These are phyloP conservation scores for Columbina picui DNA, from an alignment of 2,113 vertebrate genomes.

Conservation along the genomic window DNA sequence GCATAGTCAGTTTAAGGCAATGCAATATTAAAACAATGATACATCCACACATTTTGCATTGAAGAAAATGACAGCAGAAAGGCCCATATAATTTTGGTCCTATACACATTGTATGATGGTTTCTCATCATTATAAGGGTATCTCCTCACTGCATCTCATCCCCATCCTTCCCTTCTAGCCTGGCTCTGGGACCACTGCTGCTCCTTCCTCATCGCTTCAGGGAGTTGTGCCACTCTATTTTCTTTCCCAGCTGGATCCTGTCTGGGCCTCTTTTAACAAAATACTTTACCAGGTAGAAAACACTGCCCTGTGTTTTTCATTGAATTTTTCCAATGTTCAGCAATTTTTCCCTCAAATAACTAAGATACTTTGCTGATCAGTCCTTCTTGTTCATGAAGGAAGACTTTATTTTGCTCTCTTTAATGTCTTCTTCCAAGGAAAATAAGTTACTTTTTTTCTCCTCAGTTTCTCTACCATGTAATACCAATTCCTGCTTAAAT, in stretches of 20 bases:
- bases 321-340: background rate
- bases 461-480: background rate
- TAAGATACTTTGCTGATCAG: background rate
- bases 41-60: background rate
- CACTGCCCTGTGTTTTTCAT: background rate
- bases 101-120: background rate
- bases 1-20: background rate
- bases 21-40: background rate
- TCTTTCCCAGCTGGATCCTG: background rate
- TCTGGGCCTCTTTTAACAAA: background rate
- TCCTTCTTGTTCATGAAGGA: background rate
- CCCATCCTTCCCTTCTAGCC: background rate
- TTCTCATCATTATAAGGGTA: rapidly evolving
- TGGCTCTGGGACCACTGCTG: background rate
- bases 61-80: background rate
- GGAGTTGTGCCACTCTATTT: background rate
- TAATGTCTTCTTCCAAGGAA: background rate
- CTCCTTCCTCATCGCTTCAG: background rate
- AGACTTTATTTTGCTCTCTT: background rate
- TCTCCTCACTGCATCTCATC: background rate
- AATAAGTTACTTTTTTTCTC: background rate
- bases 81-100: background rate
- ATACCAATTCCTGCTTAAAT: background rate
- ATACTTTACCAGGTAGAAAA: background rate
- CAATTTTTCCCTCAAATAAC: background rate